Conservation (phyloP, 2,888 invertebrate genomes). For the Chirona hameri region DNA sequence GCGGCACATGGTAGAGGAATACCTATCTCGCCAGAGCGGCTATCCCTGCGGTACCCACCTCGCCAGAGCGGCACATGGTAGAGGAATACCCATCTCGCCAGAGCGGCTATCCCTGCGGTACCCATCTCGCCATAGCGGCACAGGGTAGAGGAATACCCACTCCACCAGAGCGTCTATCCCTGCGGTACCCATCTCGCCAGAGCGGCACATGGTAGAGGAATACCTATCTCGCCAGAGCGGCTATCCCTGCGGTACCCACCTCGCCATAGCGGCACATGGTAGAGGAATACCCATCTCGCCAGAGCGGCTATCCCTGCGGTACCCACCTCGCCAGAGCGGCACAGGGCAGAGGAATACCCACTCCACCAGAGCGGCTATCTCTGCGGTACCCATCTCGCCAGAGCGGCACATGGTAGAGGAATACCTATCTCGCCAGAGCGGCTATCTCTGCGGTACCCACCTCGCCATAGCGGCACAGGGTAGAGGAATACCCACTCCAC, state of each 20-base stretch:
- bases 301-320: slow-evolving; percentile 72
- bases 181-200: no score
- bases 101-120: slow-evolving; percentile 63
- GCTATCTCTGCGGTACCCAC: slow-evolving; percentile 58
- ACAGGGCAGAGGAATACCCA: slow-evolving; percentile 45
- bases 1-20: neutral
- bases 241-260: no score
- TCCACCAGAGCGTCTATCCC: slow-evolving; percentile 77
- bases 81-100: slow-evolving; percentile 65
- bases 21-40: slow-evolving; percentile 72
- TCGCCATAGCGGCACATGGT: no score
- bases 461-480: no score
- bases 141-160: slow-evolving; percentile 48
- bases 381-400: no score
- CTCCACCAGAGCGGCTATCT: slow-evolving; percentile 79
- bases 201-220: neutral
- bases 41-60: no score
- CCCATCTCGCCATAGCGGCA: no score
- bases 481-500: slow-evolving; percentile 59
- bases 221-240: slow-evolving; percentile 72
- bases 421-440: slow-evolving; percentile 69
- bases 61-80: neutral
- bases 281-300: slow-evolving; percentile 62
- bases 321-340: no score
- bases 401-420: neutral